A percentile compares a stretch with the other conserved stretches of the same genome.
phyloP scores from a whole-genome alignment of 1,140 invertebrate genomes.

The Plectus sambesii region DNA sequence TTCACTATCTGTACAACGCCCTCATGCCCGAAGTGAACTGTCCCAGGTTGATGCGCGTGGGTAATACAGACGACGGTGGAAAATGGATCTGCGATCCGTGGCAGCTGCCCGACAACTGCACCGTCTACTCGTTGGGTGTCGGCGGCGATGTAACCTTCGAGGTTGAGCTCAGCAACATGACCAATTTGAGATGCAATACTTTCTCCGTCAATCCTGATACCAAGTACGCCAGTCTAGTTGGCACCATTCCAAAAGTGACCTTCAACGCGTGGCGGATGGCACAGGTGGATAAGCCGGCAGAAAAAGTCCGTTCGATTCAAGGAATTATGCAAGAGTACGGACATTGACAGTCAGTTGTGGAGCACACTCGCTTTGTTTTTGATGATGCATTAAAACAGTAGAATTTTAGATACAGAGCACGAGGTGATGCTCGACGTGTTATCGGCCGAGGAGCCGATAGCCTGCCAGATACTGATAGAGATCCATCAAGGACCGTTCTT shows the following conservation, averaged over 20 bases:
- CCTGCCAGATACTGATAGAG: slow-evolving; percentile 8
- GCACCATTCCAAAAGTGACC: background rate
- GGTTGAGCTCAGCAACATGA: background rate
- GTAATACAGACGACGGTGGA: background rate
- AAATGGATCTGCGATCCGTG: slow-evolving; percentile 6
- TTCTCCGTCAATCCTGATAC: background rate
- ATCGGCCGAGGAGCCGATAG: too few relatives aligned
- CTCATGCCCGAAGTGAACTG: slow-evolving; percentile 2
- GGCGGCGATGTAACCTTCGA: slow-evolving; percentile 3
- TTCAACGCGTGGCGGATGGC: background rate
- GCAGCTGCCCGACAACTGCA: background rate
- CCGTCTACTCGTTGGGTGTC: slow-evolving; percentile 3
- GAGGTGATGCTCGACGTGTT: background rate
- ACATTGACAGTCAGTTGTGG: background rate
- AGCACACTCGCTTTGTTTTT: too few relatives aligned
- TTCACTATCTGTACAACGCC: slow-evolving; percentile 3
- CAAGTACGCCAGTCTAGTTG: background rate
- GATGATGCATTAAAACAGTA: too few relatives aligned
- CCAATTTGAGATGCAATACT: background rate
- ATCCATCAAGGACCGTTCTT: background rate
- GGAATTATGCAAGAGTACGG: background rate
- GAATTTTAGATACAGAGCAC: background rate
- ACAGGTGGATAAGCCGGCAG: background rate
- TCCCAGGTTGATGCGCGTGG: background rate
- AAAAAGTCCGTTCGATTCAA: background rate